A percentile compares a stretch with the other conserved stretches of the same genome.
Evolutionary conservation across 1,140 invertebrate genomes (phyloP).

Genomic region (Drosophila kohkoa): DNA sequence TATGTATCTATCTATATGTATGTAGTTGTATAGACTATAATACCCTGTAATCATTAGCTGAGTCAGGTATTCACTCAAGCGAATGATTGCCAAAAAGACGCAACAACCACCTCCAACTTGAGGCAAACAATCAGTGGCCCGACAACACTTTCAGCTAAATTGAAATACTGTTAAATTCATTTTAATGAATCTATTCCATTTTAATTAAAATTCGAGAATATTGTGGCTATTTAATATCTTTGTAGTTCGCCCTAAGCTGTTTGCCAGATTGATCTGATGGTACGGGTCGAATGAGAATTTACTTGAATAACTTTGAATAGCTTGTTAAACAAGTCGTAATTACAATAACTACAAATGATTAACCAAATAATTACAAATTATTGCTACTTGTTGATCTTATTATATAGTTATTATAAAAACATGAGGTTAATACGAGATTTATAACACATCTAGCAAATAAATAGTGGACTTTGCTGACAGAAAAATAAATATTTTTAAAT

Average conservation of each 20-base stretch:
- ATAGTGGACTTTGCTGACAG: no score
- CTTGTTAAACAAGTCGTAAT: no score
- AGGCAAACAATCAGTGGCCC: conserved; percentile 37
- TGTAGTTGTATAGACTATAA: conserved; percentile 14
- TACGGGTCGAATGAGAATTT: background rate
- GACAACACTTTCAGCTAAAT: conserved; percentile 26
- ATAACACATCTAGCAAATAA: no score
- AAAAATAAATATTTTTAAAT: no score
- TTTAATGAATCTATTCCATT: conserved; percentile 6
- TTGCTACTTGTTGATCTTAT: no score
- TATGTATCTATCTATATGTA: background rate
- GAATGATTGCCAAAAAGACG: conserved; percentile 22
- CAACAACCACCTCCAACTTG: no score
- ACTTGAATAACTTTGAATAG: background rate
- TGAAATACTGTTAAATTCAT: conserved; percentile 1
- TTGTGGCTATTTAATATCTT: background rate
- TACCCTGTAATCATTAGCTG: conserved; percentile 37
- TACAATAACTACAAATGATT: no score
- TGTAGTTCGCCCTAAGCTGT: background rate
- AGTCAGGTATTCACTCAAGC: conserved; percentile 25
- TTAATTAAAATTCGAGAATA: conserved; percentile 7
- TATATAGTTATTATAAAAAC: no score
- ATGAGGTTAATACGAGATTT: no score
- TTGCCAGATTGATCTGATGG: background rate
- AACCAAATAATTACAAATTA: no score